These are phyloP conservation scores for Nezara viridula DNA, from an alignment of 2,888 invertebrate species.

Conservation along the genomic window DNA sequence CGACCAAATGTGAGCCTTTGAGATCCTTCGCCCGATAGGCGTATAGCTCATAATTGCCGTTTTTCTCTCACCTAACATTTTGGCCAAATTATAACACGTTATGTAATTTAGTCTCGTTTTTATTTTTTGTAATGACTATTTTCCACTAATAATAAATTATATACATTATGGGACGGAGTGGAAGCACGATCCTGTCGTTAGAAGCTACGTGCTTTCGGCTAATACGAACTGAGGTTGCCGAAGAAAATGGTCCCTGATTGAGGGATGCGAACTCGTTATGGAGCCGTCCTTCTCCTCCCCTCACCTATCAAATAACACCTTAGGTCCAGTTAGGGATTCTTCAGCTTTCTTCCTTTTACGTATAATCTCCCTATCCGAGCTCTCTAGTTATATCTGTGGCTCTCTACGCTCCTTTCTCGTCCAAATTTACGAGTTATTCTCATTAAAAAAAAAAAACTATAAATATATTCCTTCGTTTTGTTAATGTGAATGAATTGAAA, in stretches of 20 bases:
- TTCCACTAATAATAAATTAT: constrained; percentile 46
- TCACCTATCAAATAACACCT: constrained; percentile 34
- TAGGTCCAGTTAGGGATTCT: constrained; percentile 42
- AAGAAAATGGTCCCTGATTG: constrained; percentile 49
- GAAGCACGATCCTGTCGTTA: constrained; percentile 49
- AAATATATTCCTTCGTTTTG: no score
- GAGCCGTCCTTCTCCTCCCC: not conserved
- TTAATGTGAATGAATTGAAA: no score
- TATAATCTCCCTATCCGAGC: not conserved
- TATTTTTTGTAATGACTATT: constrained; percentile 31
- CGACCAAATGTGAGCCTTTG: not conserved
- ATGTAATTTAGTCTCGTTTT: constrained; percentile 22
- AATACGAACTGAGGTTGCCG: constrained; percentile 42
- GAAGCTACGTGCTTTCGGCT: constrained; percentile 41
- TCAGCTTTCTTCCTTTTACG: constrained; percentile 34
- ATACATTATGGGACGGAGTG: constrained; percentile 22
- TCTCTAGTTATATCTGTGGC: not conserved
- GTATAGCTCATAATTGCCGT: not conserved
- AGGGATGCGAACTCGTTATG: constrained; percentile 49
- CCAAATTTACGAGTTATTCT: not conserved
- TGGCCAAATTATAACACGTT: constrained; percentile 42
- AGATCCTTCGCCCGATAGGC: not conserved
- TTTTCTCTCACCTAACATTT: constrained; percentile 25
- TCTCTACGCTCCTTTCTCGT: not conserved
- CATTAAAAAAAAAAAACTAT: not conserved